phyloP scores from a whole-genome alignment of 2,888 invertebrate species.

The Augiades crinisus region DNA sequence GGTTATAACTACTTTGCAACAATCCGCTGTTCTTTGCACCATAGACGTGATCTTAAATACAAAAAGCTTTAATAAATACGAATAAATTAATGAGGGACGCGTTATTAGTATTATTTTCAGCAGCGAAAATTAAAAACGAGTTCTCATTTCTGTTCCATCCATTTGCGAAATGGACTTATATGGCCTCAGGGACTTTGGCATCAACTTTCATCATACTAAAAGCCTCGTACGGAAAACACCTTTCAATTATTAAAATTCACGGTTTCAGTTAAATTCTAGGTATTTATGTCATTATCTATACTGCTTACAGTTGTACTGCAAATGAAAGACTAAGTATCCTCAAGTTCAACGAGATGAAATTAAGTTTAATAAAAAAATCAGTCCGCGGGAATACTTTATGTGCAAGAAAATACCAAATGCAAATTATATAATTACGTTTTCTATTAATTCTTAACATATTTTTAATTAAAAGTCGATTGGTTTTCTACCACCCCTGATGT shows the following conservation, averaged over 20 bases:
- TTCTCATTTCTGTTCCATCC: slow-evolving; percentile 71
- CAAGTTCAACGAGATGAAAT: slow-evolving; percentile 5
- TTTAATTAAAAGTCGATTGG: too few relatives aligned
- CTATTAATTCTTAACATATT: too few relatives aligned
- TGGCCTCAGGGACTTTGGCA: slow-evolving; percentile 68
- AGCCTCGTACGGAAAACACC: slow-evolving; percentile 74
- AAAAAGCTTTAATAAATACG: slow-evolving; percentile 53
- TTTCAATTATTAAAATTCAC: slow-evolving; percentile 73
- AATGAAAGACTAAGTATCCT: slow-evolving; percentile 6
- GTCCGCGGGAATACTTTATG: too few relatives aligned
- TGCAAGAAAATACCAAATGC: too few relatives aligned
- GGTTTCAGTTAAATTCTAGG: slow-evolving; percentile 51
- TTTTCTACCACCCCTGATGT: too few relatives aligned
- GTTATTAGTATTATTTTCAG: slow-evolving; percentile 68
- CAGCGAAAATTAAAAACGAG: slow-evolving; percentile 77
- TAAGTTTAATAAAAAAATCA: too few relatives aligned
- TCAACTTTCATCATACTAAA: slow-evolving; percentile 78
- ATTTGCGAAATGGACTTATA: slow-evolving; percentile 78
- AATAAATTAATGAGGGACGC: slow-evolving; percentile 51
- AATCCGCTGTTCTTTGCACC: too few relatives aligned
- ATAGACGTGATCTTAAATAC: slow-evolving; percentile 38
- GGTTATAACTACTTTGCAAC: too few relatives aligned
- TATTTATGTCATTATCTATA: slow-evolving; percentile 31
- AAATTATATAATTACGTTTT: too few relatives aligned
- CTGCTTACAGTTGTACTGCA: slow-evolving; percentile 3